These are phyloP conservation scores for Gobius niger DNA, from an alignment of 2,113 vertebrate species.

Conservation along the genomic window DNA sequence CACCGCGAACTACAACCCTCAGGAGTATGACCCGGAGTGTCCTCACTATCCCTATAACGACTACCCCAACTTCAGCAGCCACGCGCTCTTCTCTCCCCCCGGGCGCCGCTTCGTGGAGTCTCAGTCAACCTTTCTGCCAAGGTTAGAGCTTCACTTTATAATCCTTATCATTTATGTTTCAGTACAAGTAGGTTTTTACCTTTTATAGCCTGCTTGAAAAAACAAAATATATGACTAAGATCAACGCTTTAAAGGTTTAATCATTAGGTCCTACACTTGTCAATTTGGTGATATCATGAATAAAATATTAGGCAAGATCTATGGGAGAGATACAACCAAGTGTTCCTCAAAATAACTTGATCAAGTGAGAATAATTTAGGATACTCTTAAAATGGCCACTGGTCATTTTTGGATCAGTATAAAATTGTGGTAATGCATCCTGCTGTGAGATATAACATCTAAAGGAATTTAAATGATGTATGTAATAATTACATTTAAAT, in stretches of 20 bases:
- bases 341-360: neutral
- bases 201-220: neutral
- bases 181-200: neutral
- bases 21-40: conserved; percentile 64
- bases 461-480: neutral
- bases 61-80: conserved; percentile 72
- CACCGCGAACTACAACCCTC: conserved; percentile 61
- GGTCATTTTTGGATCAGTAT: neutral
- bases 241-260: neutral
- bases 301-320: neutral
- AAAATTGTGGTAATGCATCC: neutral
- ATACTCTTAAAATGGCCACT: neutral
- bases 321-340: neutral
- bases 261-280: neutral
- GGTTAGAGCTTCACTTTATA: conserved; percentile 53
- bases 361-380: neutral
- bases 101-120: conserved; percentile 76
- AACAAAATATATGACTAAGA: too few relatives aligned
- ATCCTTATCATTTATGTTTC: neutral
- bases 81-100: conserved; percentile 72
- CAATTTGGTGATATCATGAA: neutral
- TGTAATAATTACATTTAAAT: neutral
- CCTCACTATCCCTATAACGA: conserved; percentile 70
- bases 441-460: too few relatives aligned
- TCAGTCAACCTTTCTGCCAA: conserved; percentile 74